phyloP scores from a whole-genome alignment of 2,113 vertebrate species.

The Osmerus eperlanus region DNA sequence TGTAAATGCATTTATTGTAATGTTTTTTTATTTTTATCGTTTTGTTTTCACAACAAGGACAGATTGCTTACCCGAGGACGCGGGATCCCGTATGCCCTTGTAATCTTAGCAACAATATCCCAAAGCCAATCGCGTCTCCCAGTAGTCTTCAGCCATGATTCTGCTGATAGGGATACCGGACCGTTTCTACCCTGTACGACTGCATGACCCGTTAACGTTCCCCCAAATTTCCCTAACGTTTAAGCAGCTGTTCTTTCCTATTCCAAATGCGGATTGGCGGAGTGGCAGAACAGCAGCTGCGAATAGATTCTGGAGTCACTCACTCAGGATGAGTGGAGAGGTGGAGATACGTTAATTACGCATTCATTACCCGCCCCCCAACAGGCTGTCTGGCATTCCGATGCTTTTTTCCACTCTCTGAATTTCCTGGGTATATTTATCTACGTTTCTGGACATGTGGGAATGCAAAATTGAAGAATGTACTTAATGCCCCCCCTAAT shows the following conservation, averaged over 20 bases:
- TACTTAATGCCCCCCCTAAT: constrained; percentile 19
- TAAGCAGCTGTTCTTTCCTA: constrained; percentile 44
- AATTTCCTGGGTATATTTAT: neutral
- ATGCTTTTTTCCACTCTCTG: neutral
- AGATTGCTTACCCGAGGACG: constrained; percentile 41
- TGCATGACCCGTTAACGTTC: constrained; percentile 36
- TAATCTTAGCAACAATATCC: constrained; percentile 54
- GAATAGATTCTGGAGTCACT: constrained; percentile 57
- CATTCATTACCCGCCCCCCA: neutral
- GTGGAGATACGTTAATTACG: constrained; percentile 20
- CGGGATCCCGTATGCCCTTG: constrained; percentile 47
- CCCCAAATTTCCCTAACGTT: constrained; percentile 38
- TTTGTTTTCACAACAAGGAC: constrained; percentile 7
- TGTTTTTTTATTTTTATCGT: too few relatives aligned
- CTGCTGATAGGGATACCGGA: constrained; percentile 16
- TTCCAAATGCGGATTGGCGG: constrained; percentile 45
- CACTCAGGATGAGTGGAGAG: constrained; percentile 36
- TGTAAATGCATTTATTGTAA: too few relatives aligned
- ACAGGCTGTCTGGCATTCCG: constrained; percentile 2
- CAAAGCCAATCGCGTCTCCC: constrained; percentile 46
- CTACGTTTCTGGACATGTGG: neutral
- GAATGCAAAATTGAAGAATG: constrained; percentile 7
- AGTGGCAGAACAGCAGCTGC: constrained; percentile 36
- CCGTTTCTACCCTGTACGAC: constrained; percentile 23
- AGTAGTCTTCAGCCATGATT: constrained; percentile 60